These are phyloP conservation scores for Loris lydekkerianus DNA, from an alignment of 2,797 vertebrate species.

Conservation along the genomic window DNA sequence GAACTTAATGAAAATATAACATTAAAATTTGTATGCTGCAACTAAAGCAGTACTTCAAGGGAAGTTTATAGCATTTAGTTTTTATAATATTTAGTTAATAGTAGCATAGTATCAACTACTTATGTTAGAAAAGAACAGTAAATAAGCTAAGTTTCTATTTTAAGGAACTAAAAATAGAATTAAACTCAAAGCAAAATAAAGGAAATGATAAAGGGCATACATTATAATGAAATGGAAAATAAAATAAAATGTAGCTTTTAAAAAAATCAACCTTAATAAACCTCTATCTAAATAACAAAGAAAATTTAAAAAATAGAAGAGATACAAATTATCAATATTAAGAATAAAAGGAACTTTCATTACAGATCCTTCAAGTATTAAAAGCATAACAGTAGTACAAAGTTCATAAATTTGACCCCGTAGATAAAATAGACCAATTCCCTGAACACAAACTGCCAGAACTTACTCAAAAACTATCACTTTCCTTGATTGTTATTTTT, in stretches of 20 bases:
- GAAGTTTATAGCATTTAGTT: not conserved
- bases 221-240: not conserved
- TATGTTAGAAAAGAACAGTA: not conserved
- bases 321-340: not conserved
- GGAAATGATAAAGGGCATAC: not conserved
- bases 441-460: not conserved
- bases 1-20: not conserved
- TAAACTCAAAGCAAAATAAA: not conserved
- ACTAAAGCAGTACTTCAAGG: not conserved
- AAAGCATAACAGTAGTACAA: not conserved
- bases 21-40: not conserved
- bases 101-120: not conserved
- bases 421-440: not conserved
- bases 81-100: not conserved
- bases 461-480: not conserved
- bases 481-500: not conserved
- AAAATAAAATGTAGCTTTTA: not conserved
- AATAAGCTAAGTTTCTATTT: not conserved
- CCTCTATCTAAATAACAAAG: not conserved
- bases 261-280: not conserved
- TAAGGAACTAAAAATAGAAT: conserved; percentile 12
- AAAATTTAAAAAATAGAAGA: not conserved
- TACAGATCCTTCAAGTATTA: not conserved
- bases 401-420: not conserved
- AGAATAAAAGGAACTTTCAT: not conserved